Evolutionary conservation across 1,140 invertebrate species (phyloP), one percentile per base, ranked within the genome.

Genomic region (Lepidurus apus): DNA sequence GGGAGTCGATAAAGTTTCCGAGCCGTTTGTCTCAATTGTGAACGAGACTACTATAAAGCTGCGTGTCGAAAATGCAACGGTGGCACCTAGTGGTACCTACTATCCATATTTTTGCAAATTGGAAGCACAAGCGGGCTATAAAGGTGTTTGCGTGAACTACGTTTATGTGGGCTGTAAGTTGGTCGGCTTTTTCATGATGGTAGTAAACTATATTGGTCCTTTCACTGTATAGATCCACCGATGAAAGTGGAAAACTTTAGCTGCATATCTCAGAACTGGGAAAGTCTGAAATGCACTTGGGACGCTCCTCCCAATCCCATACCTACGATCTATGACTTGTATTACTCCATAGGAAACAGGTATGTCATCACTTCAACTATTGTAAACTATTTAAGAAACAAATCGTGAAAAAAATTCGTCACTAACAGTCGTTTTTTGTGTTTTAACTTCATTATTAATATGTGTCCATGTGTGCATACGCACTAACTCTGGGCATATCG

Each of bases 1-100:
- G n/a, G 84, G 85, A 42, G 81, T 83, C 34, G 82, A 84, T 42
- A 81, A 82, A 74, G 82, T 88, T 74, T 83, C 85, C 42, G 79
- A 82, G 0, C 83, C 87, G 77, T 86, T 81, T 80, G 82, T 87
- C 7, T 82, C 74, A 3, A 82, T 88, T 42, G 42, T 88, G 10
- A 88, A 89, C 80, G 83, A 84, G 74, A 88, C 87, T 5, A 86
- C 87, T 7, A 84, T 87, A 76, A 81, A 83, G 74, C 80, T 89
- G 77, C 83, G 82, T 47, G 83, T 88, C 3, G 80, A 86, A 26
- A 80, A 84, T 77, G 87, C 87, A 74, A 84, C 84, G 21, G 83
- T 84, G 7, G 83, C 85, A 10, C 83, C 83, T 10, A 82, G 83
- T 45, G 85, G 85, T 82, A 86, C 86, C 79, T 84, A 85, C 76